Evolutionary conservation across 2,888 invertebrate genomes (phyloP), one percentile per base, ranked within the genome.

Genomic region (Oxytorus armatus): DNA sequence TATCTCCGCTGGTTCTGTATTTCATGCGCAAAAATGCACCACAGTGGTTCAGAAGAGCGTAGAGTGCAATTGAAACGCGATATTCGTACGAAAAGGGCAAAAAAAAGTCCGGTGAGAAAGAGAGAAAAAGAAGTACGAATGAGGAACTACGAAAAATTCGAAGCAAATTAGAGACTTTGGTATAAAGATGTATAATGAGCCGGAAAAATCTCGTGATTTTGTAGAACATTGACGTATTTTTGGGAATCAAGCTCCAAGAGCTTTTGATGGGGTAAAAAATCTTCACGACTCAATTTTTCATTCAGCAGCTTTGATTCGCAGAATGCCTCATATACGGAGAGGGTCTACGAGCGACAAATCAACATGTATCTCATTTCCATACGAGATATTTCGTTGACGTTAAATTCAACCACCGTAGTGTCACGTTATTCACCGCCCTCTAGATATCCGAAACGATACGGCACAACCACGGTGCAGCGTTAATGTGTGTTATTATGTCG

Each of bases 51-150:
- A 23, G 68, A n/a, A 44, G 18, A 44, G 16, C 14, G 16, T 49
- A 11, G 49, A 7, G 42, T 16, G n/a, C 77, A 72, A 82, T 61
- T 79, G 79, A 74, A 77, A 79, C 53, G 66, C 57, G 79, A 82
- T 61, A 14, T 66, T 72, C 21, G 10, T 47, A 25, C 14, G 25
- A 75, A 68, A 70, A 29, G 39, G 51, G 33, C n/a, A 55, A 47
- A 44, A 82, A 63, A 42, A 53, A 21, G n/a, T 33, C 25, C 4
- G 29, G 55, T 11, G 49, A 33, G 42, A 14, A 69, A 47, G 49
- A 65, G 49, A n/a, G 21, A 73, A 11, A 55, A 25, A 61, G 49
- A 69, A 21, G 42, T 21, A 25, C 16, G 49, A 65, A 25, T 21
- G 49, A 39, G 66, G 39, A 21, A 39, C 18, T 36, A 14, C 4